A percentile compares a stretch with the other conserved stretches of the same genome.
phyloP scores from a whole-genome alignment of 2,888 invertebrate genomes.

The Argyresthia albistria region DNA sequence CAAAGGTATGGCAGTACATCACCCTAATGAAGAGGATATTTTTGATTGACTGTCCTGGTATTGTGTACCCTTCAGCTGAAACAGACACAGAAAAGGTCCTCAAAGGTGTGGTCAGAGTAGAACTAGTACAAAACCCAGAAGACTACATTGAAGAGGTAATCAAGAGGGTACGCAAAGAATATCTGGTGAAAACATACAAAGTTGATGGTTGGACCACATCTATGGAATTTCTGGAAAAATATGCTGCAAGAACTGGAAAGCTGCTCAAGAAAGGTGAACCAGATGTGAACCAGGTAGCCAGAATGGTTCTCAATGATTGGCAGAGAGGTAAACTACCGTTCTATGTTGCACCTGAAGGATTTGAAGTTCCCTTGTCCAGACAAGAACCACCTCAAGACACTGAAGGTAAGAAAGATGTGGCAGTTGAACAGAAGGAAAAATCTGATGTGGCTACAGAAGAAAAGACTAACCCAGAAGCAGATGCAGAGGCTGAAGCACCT shows the following conservation, averaged over 20 bases:
- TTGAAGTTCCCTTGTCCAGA: conserved; percentile 77
- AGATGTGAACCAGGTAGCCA: conserved; percentile 88
- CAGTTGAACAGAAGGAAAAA: conserved; percentile 20
- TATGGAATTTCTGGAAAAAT: conserved; percentile 91
- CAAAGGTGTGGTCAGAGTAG: conserved; percentile 98
- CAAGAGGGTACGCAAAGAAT: conserved; percentile 89
- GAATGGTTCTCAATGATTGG: conserved; percentile 98
- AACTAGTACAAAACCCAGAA: conserved; percentile 93
- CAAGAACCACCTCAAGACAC: conserved; percentile 21
- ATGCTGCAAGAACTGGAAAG: conserved; percentile 90
- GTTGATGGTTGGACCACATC: conserved; percentile 85
- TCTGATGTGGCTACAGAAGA: conserved; percentile 18
- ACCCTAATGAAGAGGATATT: conserved; percentile 97
- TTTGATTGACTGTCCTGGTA: conserved; percentile 98
- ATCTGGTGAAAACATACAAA: conserved; percentile 92
- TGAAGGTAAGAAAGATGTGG: conserved; percentile 18
- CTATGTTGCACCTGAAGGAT: conserved; percentile 90
- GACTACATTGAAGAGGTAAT: conserved; percentile 93
- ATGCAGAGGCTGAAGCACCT: conserved; percentile 28
- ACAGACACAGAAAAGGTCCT: conserved; percentile 95
- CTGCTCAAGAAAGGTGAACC: conserved; percentile 98
- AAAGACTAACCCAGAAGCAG: conserved; percentile 18
- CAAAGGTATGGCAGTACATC: conserved; percentile 99
- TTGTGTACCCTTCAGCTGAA: conserved; percentile 97
- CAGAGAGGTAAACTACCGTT: conserved; percentile 98